Evolutionary conservation across 2,113 vertebrate genomes (phyloP).

Genomic region (Pitta sordida): DNA sequence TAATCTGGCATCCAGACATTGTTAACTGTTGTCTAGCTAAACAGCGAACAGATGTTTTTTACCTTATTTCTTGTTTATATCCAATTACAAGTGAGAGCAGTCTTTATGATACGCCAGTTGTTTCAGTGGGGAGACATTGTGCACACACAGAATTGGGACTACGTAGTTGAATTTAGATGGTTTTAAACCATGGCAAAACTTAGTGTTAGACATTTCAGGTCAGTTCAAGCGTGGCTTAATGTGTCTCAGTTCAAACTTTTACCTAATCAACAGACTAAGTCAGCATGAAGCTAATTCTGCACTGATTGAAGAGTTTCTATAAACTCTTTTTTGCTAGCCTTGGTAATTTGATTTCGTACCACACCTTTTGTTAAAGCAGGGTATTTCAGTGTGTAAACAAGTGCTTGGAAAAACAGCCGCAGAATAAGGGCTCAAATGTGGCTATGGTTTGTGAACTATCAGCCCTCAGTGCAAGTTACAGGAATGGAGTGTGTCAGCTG

Average conservation of each 20-base stretch:
- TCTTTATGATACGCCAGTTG: background rate
- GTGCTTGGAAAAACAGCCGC: background rate
- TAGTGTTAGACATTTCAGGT: background rate
- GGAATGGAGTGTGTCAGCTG: background rate
- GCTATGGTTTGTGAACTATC: background rate
- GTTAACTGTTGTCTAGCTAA: constrained; percentile 42
- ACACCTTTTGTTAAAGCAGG: constrained; percentile 1
- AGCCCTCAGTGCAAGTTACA: background rate
- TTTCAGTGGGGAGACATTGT: background rate
- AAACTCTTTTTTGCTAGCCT: background rate
- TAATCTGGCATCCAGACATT: constrained; percentile 24
- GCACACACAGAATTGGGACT: background rate
- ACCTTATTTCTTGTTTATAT: constrained; percentile 36
- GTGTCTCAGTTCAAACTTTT: background rate
- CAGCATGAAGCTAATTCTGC: background rate
- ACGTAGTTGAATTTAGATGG: background rate
- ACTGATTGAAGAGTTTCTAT: constrained; percentile 1
- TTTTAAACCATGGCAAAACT: background rate
- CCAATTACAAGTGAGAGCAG: background rate
- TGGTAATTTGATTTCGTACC: background rate
- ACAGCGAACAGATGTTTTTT: constrained; percentile 22
- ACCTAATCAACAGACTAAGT: background rate
- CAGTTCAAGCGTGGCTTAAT: background rate
- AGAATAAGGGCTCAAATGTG: background rate
- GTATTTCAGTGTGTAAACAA: background rate